A percentile compares a stretch with the other conserved stretches of the same genome.
Conservation (phyloP, 2,888 invertebrate genomes). For the Drosophila affinis region DNA sequence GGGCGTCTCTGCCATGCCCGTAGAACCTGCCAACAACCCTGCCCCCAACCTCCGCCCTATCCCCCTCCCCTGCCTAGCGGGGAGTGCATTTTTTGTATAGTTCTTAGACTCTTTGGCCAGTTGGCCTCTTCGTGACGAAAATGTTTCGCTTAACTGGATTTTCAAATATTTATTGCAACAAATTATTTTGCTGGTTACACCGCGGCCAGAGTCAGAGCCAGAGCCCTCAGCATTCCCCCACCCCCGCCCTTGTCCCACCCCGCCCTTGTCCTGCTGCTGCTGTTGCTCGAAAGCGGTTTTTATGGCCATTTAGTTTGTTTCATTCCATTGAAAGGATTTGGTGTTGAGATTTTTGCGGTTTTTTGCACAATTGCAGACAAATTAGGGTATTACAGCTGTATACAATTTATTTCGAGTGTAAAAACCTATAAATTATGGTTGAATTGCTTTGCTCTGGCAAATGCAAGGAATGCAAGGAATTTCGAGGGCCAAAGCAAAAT, state of each 20-base stretch:
- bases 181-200: slow-evolving; percentile 73
- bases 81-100: slow-evolving; percentile 40
- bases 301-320: slow-evolving; percentile 69
- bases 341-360: slow-evolving; percentile 33
- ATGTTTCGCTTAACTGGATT: slow-evolving; percentile 80
- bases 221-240: slow-evolving; percentile 26
- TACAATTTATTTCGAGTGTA: slow-evolving; percentile 34
- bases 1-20: slow-evolving; percentile 1
- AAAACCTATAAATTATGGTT: slow-evolving; percentile 21
- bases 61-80: not conserved
- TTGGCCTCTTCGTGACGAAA: slow-evolving; percentile 73
- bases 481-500: slow-evolving; percentile 3
- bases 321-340: slow-evolving; percentile 54
- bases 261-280: not conserved
- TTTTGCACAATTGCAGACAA: slow-evolving; percentile 53
- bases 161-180: slow-evolving; percentile 80
- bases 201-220: slow-evolving; percentile 23
- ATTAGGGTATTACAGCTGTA: slow-evolving; percentile 46
- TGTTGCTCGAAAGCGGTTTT: slow-evolving; percentile 52
- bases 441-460: slow-evolving; percentile 18
- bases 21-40: not conserved
- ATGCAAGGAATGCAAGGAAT: slow-evolving; percentile 8
- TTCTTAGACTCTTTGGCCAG: slow-evolving; percentile 48
- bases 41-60: not conserved
- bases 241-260: not conserved